Base-by-base conservation (phyloP, 1,140 invertebrate species). In the Diachasmimorpha longicaudata region DNA sequence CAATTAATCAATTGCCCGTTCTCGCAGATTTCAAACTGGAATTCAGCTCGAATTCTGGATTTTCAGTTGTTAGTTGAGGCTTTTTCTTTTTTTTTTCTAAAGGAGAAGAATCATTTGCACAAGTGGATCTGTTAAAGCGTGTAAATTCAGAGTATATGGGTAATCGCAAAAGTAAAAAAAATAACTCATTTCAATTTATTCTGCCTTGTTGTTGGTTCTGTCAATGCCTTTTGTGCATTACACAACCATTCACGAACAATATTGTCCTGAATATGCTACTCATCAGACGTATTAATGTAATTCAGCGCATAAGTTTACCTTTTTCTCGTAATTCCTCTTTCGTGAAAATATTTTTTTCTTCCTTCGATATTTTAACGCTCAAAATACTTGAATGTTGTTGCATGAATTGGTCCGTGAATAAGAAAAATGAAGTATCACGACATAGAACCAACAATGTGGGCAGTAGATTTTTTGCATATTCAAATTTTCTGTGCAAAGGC, bases 141-240 rank as follows among this genome's bases (percentile, higher is more conserved):
- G 75, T 84, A 85, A 66, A 52, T 75, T 76, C 21, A 44, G 72
- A 55, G 72, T 74, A 75, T 74, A 76, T 79, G 74, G 19, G 84
- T 85, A 85, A 85, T 88, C 83, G 87, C 85, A 88, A 88, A 89
- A 89, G 88, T 86, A 89, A 87, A 88, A 83, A 76, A 68, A 72
- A 77, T 58, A 76, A 79, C 80, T 80, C 77, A 75, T 78, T 81
- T 87, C 77, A 82, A 86, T 87, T 85, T 86, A 75, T 80, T 79
- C 80, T 84, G 83, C 84, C 84, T 83, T 80, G 80, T 85, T 84
- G 81, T 88, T 87, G 85, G 83, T 86, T 87, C 21, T 63, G 19
- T 11, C 23, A 31, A 25, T 63, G 19, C 6, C 48, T 55, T 31
- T 55, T 55, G 48, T 55, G 48, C n/a, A 2, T 31, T 31, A 31